Conservation (phyloP, 2,113 vertebrate genomes). For the Phoxinus phoxinus region DNA sequence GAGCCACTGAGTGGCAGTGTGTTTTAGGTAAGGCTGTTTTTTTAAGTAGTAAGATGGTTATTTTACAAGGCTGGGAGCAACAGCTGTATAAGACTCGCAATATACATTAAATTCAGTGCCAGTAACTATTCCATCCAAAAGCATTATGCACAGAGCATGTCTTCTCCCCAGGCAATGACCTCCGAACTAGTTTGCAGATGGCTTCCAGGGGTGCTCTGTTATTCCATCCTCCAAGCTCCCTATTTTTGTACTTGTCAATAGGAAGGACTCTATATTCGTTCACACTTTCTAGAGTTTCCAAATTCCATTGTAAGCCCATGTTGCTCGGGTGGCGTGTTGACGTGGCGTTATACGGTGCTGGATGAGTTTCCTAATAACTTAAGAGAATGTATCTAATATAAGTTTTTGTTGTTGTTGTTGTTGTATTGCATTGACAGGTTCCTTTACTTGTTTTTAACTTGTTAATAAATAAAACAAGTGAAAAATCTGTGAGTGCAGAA, state of each 20-base stretch:
- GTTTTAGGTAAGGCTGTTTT: conserved; percentile 65
- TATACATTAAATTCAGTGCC: conserved; percentile 43
- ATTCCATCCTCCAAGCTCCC: background rate
- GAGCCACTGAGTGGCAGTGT: conserved; percentile 59
- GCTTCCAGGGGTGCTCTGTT: conserved; percentile 11
- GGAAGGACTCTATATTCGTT: conserved; percentile 21
- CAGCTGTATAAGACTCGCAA: conserved; percentile 44
- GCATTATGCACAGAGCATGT: conserved; percentile 31
- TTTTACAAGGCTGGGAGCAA: conserved; percentile 61
- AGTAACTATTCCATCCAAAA: conserved; percentile 56
- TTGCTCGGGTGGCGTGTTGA: conserved; percentile 3
- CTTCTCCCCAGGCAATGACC: conserved; percentile 4
- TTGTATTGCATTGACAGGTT: background rate
- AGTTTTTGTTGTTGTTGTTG: background rate
- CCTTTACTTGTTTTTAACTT: background rate
- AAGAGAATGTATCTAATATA: background rate
- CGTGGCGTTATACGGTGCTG: background rate
- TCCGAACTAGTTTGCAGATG: conserved; percentile 4
- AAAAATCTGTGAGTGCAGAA: background rate
- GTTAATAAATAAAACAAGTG: background rate
- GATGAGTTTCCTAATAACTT: conserved; percentile 11
- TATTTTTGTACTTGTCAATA: conserved; percentile 33
- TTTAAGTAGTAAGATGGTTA: conserved; percentile 56
- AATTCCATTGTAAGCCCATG: conserved; percentile 5
- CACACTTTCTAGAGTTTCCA: conserved; percentile 48